These are phyloP conservation scores for Drosophila jambulina DNA, from an alignment of 1,140 invertebrate genomes.

Conservation along the genomic window DNA sequence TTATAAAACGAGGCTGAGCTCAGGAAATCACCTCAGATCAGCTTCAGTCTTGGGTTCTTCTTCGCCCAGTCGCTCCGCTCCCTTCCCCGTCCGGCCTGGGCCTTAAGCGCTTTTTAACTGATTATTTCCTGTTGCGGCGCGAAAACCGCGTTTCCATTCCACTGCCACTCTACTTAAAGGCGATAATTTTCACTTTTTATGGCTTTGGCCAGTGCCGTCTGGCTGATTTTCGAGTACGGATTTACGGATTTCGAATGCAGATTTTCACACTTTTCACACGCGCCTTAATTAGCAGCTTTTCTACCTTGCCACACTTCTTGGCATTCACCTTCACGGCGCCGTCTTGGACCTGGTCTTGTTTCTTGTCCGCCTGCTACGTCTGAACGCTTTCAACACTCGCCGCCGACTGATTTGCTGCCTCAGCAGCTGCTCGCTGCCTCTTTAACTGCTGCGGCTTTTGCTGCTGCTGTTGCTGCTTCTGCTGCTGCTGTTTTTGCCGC, in stretches of 20 bases:
- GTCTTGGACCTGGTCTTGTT: slow-evolving; percentile 13
- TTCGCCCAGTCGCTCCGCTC: slow-evolving; percentile 13
- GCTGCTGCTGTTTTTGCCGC: slow-evolving; percentile 17
- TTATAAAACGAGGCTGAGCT: slow-evolving; percentile 60
- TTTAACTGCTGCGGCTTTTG: slow-evolving; percentile 31
- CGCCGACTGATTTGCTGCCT: slow-evolving; percentile 69
- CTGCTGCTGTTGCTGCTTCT: slow-evolving; percentile 12
- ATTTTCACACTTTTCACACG: slow-evolving; percentile 78
- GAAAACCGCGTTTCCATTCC: slow-evolving; percentile 43
- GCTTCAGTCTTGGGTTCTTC: slow-evolving; percentile 32
- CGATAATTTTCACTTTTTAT: slow-evolving; percentile 76
- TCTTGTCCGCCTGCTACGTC: slow-evolving; percentile 65
- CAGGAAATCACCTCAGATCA: slow-evolving; percentile 69
- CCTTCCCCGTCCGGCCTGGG: slow-evolving; percentile 3
- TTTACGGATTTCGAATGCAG: slow-evolving; percentile 39
- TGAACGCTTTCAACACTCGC: slow-evolving; percentile 81
- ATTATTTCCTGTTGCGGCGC: slow-evolving; percentile 57
- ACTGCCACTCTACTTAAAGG: slow-evolving; percentile 60
- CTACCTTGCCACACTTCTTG: slow-evolving; percentile 63
- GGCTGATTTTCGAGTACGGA: slow-evolving; percentile 28
- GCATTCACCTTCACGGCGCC: slow-evolving; percentile 20
- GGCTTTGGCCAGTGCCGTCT: slow-evolving; percentile 33
- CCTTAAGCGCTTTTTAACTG: slow-evolving; percentile 5
- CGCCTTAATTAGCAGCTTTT: slow-evolving; percentile 65
- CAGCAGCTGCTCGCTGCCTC: slow-evolving; percentile 34